Percentiles rank a stretch among this genome's conserved stretches.
Conservation (phyloP, 2,113 vertebrate genomes). For the Stigmatopora nigra region DNA sequence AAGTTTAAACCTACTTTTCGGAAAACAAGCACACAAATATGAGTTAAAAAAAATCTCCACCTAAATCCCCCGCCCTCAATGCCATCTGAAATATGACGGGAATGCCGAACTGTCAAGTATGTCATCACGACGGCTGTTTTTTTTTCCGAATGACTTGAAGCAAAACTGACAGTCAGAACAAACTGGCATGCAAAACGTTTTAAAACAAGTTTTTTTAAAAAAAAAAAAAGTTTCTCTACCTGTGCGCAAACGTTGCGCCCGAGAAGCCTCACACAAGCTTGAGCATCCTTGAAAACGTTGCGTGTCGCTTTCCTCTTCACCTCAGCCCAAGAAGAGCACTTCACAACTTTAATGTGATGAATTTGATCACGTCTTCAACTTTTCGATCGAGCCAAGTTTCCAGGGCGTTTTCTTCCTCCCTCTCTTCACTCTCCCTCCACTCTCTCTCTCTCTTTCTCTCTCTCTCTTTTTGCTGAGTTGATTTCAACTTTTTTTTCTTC, state of each 20-base stretch:
- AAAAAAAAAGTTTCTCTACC: constrained; percentile 45
- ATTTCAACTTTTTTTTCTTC: constrained; percentile 43
- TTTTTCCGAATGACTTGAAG: background rate
- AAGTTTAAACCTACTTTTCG: background rate
- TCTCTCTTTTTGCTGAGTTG: constrained; percentile 39
- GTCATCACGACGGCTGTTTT: background rate
- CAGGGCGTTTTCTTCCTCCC: constrained; percentile 57
- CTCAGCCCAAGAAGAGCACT: constrained; percentile 59
- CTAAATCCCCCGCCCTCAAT: constrained; percentile 9
- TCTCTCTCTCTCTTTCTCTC: constrained; percentile 29
- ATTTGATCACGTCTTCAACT: constrained; percentile 52
- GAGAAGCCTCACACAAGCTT: constrained; percentile 58
- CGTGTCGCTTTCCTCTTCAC: constrained; percentile 43
- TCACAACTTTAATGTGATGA: constrained; percentile 45
- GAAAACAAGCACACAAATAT: background rate
- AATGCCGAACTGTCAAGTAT: background rate
- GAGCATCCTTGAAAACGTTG: constrained; percentile 67
- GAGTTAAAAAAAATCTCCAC: background rate
- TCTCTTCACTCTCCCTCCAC: constrained; percentile 30
- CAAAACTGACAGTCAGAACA: constrained; percentile 1
- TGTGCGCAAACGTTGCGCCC: constrained; percentile 58
- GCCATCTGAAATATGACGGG: background rate
- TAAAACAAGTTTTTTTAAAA: background rate
- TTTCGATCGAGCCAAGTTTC: constrained; percentile 52
- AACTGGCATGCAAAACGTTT: background rate